Evolutionary conservation across 2,113 vertebrate species (phyloP).

Genomic region (Diphyllodes magnificus): DNA sequence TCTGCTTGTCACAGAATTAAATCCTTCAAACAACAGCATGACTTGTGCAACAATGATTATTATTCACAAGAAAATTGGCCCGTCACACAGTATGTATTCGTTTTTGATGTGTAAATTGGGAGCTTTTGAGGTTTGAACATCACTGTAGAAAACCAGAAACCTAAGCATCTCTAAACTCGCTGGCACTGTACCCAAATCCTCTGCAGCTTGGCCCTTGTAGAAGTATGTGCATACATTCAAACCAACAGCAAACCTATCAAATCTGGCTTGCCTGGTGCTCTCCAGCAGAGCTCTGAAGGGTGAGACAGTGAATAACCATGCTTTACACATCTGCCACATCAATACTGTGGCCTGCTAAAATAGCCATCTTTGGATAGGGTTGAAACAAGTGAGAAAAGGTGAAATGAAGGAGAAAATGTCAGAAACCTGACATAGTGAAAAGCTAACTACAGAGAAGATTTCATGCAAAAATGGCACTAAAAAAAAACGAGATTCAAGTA

Average conservation of each 20-base stretch:
- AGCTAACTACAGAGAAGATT: background rate
- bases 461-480: background rate
- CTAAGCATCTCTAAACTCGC: background rate
- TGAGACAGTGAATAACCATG: background rate
- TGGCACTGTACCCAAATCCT: background rate
- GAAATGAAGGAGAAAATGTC: background rate
- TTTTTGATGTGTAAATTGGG: background rate
- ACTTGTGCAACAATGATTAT: background rate
- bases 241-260: background rate
- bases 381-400: background rate
- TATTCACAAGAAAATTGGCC: background rate
- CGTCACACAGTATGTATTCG: background rate
- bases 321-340: accelerated
- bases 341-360: background rate
- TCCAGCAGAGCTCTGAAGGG: background rate
- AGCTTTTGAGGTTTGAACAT: background rate
- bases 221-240: background rate
- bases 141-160: background rate
- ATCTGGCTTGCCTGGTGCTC: background rate
- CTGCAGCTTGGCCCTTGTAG: background rate
- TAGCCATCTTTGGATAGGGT: accelerated
- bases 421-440: background rate
- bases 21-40: background rate
- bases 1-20: background rate
- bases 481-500: background rate